phyloP scores from a whole-genome alignment of 2,113 vertebrate species.

The Lagopus muta region DNA sequence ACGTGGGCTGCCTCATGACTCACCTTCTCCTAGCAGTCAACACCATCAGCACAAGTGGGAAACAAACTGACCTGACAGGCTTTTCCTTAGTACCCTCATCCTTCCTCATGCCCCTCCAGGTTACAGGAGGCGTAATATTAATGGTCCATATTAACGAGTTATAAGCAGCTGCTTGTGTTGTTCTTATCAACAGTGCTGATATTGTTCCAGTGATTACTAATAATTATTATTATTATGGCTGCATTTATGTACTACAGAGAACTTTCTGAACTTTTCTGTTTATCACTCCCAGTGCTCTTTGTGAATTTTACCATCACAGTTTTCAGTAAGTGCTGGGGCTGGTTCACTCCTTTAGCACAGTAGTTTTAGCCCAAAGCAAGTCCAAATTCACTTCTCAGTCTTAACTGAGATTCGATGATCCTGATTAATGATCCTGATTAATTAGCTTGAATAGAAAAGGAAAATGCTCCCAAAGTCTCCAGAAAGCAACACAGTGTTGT shows the following conservation, averaged over 20 bases:
- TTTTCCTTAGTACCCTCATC: background rate
- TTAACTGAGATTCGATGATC: background rate
- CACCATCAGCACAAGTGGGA: background rate
- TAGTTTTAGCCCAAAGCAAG: background rate
- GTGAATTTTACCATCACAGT: background rate
- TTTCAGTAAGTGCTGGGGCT: background rate
- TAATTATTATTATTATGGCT: background rate
- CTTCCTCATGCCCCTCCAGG: background rate
- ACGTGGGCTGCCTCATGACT: background rate
- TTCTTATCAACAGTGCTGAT: background rate
- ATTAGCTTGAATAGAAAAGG: background rate
- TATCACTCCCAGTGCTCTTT: background rate
- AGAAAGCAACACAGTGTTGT: fast-evolving
- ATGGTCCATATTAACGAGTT: fast-evolving
- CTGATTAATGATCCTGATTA: too few relatives aligned
- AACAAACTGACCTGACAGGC: background rate
- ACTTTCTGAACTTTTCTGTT: background rate
- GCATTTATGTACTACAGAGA: background rate
- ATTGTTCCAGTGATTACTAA: background rate
- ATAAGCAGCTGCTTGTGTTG: background rate
- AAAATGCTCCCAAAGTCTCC: background rate
- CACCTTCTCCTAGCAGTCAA: slow-evolving; percentile 25
- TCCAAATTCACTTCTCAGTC: background rate
- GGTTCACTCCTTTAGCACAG: background rate
- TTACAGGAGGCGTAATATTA: background rate